Evolutionary conservation across 2,797 vertebrate genomes (phyloP).

Genomic region (Tenualosa ilisha): DNA sequence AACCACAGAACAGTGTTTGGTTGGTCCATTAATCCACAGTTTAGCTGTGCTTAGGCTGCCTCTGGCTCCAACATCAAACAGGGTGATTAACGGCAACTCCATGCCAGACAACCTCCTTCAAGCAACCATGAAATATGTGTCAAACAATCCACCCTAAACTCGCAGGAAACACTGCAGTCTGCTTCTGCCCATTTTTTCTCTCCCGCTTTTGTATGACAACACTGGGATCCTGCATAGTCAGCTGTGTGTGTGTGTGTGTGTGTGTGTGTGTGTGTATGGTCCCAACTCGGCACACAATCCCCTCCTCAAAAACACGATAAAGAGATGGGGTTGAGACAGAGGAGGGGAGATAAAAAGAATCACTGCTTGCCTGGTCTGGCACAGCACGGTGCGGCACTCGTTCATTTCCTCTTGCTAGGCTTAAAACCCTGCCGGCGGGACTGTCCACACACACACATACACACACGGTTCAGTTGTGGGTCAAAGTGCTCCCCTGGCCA

Average conservation of each 20-base stretch:
- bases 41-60: constrained; percentile 31
- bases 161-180: neutral
- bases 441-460: neutral
- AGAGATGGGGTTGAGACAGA: neutral
- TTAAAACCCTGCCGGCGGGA: neutral
- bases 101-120: constrained; percentile 33
- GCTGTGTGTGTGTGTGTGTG: constrained; percentile 2
- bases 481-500: constrained; percentile 11
- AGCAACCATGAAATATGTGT: constrained; percentile 26
- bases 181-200: neutral
- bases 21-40: constrained; percentile 32
- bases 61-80: constrained; percentile 41
- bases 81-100: constrained; percentile 26
- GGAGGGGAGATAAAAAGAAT: constrained; percentile 4
- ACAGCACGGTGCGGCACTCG: neutral
- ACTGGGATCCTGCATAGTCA: neutral
- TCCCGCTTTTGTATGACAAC: neutral
- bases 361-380: neutral
- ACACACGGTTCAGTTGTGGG: neutral
- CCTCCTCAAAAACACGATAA: neutral
- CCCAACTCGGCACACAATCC: neutral
- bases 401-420: neutral
- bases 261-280: neutral
- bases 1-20: neutral
- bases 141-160: constrained; percentile 10